Evolutionary conservation across 2,113 vertebrate genomes (phyloP).

Genomic region (Grammomys dolichurus): DNA sequence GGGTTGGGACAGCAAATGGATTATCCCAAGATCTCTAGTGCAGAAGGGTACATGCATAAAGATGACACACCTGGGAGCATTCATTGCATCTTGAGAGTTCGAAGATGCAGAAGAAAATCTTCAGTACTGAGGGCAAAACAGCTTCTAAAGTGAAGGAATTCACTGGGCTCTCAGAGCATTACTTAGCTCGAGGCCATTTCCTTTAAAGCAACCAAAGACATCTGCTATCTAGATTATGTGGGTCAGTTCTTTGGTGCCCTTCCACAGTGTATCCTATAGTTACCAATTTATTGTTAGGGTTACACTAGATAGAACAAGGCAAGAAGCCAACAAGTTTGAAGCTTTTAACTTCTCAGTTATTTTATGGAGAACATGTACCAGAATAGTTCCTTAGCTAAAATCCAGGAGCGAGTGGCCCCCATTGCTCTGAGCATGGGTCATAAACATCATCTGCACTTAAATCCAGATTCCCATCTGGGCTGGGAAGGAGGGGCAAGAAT

Average conservation of each 20-base stretch:
- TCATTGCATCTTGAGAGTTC: conserved; percentile 3
- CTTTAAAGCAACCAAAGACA: conserved; percentile 69
- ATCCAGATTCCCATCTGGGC: conserved; percentile 56
- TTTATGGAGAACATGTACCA: conserved; percentile 63
- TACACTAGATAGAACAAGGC: conserved; percentile 76
- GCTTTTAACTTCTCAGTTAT: conserved; percentile 72
- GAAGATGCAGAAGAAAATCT: background rate
- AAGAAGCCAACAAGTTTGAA: conserved; percentile 71
- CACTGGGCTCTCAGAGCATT: background rate
- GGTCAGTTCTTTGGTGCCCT: conserved; percentile 76
- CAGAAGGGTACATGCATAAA: background rate
- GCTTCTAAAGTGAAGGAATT: conserved; percentile 2
- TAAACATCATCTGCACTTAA: conserved; percentile 62
- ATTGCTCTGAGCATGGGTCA: conserved; percentile 61
- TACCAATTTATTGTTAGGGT: conserved; percentile 75
- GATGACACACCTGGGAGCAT: background rate
- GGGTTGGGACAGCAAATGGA: background rate
- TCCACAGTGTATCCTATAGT: conserved; percentile 65
- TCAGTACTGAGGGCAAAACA: background rate
- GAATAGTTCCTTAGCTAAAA: conserved; percentile 60
- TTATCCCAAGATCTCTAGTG: background rate
- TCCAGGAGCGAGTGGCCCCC: conserved; percentile 22
- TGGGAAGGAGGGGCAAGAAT: background rate
- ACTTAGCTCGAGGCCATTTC: conserved; percentile 44
- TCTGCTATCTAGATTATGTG: conserved; percentile 77